Evolutionary conservation across 2,888 invertebrate species (phyloP).

Genomic region (Carabus problematicus): DNA sequence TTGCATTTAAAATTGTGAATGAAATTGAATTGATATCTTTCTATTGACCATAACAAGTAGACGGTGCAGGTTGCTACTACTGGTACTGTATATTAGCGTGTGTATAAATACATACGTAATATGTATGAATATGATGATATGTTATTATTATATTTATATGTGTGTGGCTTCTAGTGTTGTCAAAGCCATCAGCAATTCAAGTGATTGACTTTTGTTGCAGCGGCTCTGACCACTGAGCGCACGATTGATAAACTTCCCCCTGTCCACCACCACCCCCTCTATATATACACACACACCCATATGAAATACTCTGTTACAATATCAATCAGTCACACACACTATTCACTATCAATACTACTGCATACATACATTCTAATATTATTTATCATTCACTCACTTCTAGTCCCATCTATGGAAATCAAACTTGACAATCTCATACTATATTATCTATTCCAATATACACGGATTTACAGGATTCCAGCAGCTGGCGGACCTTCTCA

Average conservation of each 20-base stretch:
- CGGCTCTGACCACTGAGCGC: conserved; percentile 60
- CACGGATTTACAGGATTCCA: conserved; percentile 36
- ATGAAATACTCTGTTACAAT: background rate
- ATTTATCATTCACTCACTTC: too few relatives aligned
- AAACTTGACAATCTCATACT: background rate
- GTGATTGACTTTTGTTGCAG: conserved; percentile 57
- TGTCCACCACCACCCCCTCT: conserved; percentile 51
- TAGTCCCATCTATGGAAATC: background rate
- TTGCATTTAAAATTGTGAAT: too few relatives aligned
- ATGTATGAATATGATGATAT: background rate
- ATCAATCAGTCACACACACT: too few relatives aligned
- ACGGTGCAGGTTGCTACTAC: too few relatives aligned
- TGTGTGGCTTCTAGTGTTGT: conserved; percentile 58
- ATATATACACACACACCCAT: conserved; percentile 21
- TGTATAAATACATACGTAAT: too few relatives aligned
- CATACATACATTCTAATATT: too few relatives aligned
- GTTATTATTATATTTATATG: conserved; percentile 15
- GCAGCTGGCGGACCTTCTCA: conserved; percentile 26
- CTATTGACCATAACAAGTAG: too few relatives aligned
- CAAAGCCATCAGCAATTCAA: conserved; percentile 57
- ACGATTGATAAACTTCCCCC: conserved; percentile 53
- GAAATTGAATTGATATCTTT: too few relatives aligned
- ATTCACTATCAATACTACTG: too few relatives aligned
- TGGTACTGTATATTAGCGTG: too few relatives aligned
- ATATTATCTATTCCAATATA: background rate